Percentiles rank a stretch among this genome's conserved stretches.
phyloP scores from a whole-genome alignment of 2,113 vertebrate species.

The Sprattus sprattus region DNA sequence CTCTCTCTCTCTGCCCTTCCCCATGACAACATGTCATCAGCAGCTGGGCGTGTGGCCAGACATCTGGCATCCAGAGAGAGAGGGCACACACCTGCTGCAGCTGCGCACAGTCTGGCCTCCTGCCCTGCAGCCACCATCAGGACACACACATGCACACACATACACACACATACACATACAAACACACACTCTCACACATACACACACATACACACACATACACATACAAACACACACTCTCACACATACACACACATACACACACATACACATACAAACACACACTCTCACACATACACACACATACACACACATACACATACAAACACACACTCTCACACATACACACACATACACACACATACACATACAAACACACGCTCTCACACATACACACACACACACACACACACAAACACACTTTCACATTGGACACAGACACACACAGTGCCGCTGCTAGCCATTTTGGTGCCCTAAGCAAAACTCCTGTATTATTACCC shows the following conservation, averaged over 20 bases:
- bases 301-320: too few species aligned
- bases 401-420: too few species aligned
- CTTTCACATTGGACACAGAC: too few species aligned
- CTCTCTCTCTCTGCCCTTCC: not conserved
- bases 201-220: not conserved
- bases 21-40: not conserved
- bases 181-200: not conserved
- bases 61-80: not conserved
- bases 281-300: not conserved
- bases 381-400: too few species aligned
- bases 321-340: not conserved
- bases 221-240: slow-evolving; percentile 11
- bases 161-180: not conserved
- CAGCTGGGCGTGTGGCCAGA: not conserved
- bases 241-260: not conserved
- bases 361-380: too few species aligned
- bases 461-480: too few species aligned
- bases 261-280: slow-evolving; percentile 6
- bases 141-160: slow-evolving; percentile 7
- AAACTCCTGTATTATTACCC: too few species aligned
- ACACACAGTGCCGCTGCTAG: too few species aligned
- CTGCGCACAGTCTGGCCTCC: slow-evolving; percentile 20
- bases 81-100: slow-evolving; percentile 22
- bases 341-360: not conserved
- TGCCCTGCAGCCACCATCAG: slow-evolving; percentile 11